Evolutionary conservation across 92 coral and sea anemone genomes (phyloP).

Genomic region (Heteractis magnifica): DNA sequence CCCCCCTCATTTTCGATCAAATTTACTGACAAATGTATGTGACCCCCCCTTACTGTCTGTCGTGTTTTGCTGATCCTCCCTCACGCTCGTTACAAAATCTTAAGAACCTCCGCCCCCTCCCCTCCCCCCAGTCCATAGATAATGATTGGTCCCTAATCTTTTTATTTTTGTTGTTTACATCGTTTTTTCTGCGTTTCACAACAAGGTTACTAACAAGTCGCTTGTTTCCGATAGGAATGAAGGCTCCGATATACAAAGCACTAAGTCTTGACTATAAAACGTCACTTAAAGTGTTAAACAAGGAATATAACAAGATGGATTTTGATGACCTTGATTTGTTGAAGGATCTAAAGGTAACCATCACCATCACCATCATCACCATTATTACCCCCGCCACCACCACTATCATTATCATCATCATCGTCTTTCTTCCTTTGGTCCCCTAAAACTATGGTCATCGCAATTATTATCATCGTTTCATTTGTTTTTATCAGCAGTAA

Average conservation of each 20-base stretch:
- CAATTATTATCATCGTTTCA: neutral
- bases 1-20: too few relatives aligned
- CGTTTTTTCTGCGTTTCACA: too few relatives aligned
- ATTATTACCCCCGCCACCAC: too few relatives aligned
- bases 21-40: too few relatives aligned
- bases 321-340: slow-evolving; percentile 71
- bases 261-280: slow-evolving; percentile 77
- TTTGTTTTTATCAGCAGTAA: neutral
- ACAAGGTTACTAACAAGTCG: neutral
- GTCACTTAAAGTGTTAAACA: slow-evolving; percentile 71
- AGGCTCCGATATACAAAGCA: slow-evolving; percentile 83
- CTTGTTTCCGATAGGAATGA: slow-evolving; percentile 46
- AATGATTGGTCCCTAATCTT: too few relatives aligned
- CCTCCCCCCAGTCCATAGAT: too few relatives aligned
- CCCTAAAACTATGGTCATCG: neutral
- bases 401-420: neutral
- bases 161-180: too few relatives aligned
- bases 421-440: neutral
- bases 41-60: too few relatives aligned
- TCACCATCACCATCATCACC: neutral
- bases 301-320: slow-evolving; percentile 72
- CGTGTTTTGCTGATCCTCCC: too few relatives aligned
- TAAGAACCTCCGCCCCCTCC: too few relatives aligned
- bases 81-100: too few relatives aligned
- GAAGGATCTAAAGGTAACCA: slow-evolving; percentile 62